Evolutionary conservation across 53 echinoderm and acorn worm species (phyloP), one percentile per base, ranked within the genome.

Genomic region (Mesocentrotus franciscanus): DNA sequence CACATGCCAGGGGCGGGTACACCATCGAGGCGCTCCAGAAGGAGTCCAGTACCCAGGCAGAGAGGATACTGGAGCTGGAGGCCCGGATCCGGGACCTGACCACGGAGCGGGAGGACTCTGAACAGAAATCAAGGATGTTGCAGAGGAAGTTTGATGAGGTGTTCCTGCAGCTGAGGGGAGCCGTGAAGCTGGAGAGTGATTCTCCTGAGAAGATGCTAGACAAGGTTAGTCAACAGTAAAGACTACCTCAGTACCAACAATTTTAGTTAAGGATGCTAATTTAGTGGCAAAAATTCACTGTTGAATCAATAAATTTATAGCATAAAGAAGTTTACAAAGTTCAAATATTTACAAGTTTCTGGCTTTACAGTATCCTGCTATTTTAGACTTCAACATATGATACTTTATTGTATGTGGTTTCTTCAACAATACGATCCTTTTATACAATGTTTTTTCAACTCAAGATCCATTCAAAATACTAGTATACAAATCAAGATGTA

Each of bases 51-150:
- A 85, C 96, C 64, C 97, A 97, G 71, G 96, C 96, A 74, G 96
- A 96, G 22, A 94, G 97, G 29, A 97, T 99, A 27, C 93, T 99
- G 85, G 99, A 99, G 95, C 97, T 99, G 87, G 99, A 99, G 85
- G 76, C 97, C 15, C 58, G 98, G 36, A 96, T 97, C 83, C 94
- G 99, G 71, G 92, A 96, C 85, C 96, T 99, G 79, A 97, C 95
- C 13, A 56, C 32, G 12, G 97, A 97, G 95, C 85, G 98, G 83
- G 99, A 99, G 85, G 98, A 97, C 78, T 79, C 98, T 1, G 98
- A 97, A 90, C 96, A 96, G 95, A 96, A 94, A 93, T 62, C 96
- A n/a, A 91, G 85, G 92, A 36, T 90, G 36, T 71, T 95, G 96
- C 97, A 98, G 91, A 94, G 97, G 90, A 97, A 97, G 79, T 98